A percentile compares a stretch with the other conserved stretches of the same genome.
phyloP scores from a whole-genome alignment of 23 tunicate species.

The Clavelina lepadiformis region DNA sequence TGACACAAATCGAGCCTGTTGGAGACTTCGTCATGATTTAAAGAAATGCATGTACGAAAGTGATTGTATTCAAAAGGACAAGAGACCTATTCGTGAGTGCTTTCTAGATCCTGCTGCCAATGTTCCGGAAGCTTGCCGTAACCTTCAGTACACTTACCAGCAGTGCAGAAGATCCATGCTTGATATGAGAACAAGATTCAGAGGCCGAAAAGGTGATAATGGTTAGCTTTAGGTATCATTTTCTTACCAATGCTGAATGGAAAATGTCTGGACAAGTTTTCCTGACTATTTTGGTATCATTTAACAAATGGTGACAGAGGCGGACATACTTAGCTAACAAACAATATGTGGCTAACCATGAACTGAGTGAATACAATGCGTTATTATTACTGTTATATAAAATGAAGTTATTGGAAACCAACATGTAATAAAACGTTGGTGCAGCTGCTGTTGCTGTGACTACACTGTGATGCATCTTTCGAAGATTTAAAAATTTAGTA shows the following conservation, averaged over 20 bases:
- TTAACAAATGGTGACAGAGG: too few relatives aligned
- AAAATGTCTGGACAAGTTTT: too few relatives aligned
- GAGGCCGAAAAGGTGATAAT: constrained; percentile 82
- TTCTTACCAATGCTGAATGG: not conserved
- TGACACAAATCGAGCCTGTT: constrained; percentile 47
- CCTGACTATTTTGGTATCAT: too few relatives aligned
- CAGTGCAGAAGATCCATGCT: constrained; percentile 70
- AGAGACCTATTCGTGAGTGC: constrained; percentile 57
- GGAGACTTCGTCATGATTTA: constrained; percentile 69
- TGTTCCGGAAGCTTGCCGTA: constrained; percentile 43
- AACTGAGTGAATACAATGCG: too few relatives aligned
- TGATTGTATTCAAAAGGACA: constrained; percentile 64
- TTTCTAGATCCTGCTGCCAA: constrained; percentile 33
- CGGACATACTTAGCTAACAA: too few relatives aligned
- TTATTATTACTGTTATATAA: too few relatives aligned
- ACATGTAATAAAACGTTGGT: too few relatives aligned
- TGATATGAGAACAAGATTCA: constrained; percentile 84
- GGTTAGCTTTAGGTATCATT: constrained; percentile 8
- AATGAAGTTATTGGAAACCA: too few relatives aligned
- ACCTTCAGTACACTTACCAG: constrained; percentile 48
- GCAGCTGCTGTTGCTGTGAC: too few relatives aligned
- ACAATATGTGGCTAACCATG: too few relatives aligned
- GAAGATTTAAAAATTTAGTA: too few relatives aligned
- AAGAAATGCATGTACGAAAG: constrained; percentile 85
- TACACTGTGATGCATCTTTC: too few relatives aligned